A percentile compares a stretch with the other conserved stretches of the same genome.
Evolutionary conservation across 2,888 invertebrate species (phyloP).

Genomic region (Halictus ligatus): DNA sequence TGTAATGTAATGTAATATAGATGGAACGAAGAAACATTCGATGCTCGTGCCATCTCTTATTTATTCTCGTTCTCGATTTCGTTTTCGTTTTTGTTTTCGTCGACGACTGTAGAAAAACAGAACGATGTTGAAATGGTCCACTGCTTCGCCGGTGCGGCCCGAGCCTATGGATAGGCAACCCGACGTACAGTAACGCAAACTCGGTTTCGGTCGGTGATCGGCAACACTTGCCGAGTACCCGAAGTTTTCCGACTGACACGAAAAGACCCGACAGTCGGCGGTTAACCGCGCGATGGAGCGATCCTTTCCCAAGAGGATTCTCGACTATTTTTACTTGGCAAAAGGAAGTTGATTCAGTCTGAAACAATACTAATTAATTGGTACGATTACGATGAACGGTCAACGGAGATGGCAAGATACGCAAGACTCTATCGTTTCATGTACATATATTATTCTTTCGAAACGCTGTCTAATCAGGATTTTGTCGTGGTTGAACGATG

Average conservation of each 20-base stretch:
- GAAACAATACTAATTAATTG: conserved; percentile 36
- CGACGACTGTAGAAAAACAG: neutral
- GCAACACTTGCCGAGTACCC: neutral
- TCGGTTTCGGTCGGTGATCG: neutral
- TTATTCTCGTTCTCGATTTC: conserved; percentile 3
- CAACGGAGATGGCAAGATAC: conserved; percentile 28
- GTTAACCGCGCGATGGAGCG: neutral
- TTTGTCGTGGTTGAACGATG: conserved; percentile 24
- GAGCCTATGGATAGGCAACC: neutral
- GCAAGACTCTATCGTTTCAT: conserved; percentile 16
- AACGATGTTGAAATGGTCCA: neutral
- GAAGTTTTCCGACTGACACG: neutral
- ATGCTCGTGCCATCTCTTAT: conserved; percentile 17
- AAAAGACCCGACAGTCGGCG: neutral
- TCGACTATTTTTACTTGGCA: conserved; percentile 30
- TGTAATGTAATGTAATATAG: neutral
- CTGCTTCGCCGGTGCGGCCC: too few relatives aligned
- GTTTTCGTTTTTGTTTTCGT: conserved; percentile 2
- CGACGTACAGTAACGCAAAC: neutral
- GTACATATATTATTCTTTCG: conserved; percentile 7
- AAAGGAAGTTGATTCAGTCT: neutral
- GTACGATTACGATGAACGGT: neutral
- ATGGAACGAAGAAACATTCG: conserved; percentile 21
- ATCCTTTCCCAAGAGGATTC: conserved; percentile 37
- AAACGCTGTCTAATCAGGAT: conserved; percentile 26